Evolutionary conservation across 2,797 vertebrate species (phyloP).

Genomic region (Odontamblyopus rebecca): DNA sequence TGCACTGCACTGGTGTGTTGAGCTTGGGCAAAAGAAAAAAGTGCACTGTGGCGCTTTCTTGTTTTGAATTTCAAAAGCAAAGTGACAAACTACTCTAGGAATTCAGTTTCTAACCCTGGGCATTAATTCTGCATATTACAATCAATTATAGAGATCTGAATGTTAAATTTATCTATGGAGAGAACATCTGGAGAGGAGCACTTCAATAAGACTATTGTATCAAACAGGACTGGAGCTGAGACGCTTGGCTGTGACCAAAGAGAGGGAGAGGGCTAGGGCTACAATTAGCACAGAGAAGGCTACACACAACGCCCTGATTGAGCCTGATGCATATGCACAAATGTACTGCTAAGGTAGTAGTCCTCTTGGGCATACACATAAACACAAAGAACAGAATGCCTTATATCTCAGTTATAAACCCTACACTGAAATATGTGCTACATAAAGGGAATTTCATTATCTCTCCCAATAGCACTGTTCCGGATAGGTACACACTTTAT

Average conservation of each 20-base stretch:
- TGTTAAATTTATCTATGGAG: constrained; percentile 73
- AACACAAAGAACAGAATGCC: constrained; percentile 22
- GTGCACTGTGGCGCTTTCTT: constrained; percentile 66
- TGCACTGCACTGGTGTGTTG: constrained; percentile 53
- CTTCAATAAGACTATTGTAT: constrained; percentile 80
- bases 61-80: constrained; percentile 79
- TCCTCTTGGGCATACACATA: constrained; percentile 18
- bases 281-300: constrained; percentile 66
- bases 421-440: constrained; percentile 13
- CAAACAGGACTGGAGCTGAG: constrained; percentile 68
- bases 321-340: constrained; percentile 56
- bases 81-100: constrained; percentile 62
- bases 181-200: constrained; percentile 76
- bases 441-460: constrained; percentile 31
- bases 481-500: constrained; percentile 32
- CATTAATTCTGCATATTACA: constrained; percentile 80
- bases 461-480: constrained; percentile 26
- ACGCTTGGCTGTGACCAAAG: constrained; percentile 52
- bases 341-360: constrained; percentile 33
- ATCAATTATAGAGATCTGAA: constrained; percentile 82
- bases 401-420: background rate
- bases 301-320: constrained; percentile 57
- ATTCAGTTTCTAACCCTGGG: constrained; percentile 75
- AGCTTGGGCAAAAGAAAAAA: constrained; percentile 53
- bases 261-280: constrained; percentile 56